Conservation (phyloP, 2,888 invertebrate genomes). For the Mantis religiosa region DNA sequence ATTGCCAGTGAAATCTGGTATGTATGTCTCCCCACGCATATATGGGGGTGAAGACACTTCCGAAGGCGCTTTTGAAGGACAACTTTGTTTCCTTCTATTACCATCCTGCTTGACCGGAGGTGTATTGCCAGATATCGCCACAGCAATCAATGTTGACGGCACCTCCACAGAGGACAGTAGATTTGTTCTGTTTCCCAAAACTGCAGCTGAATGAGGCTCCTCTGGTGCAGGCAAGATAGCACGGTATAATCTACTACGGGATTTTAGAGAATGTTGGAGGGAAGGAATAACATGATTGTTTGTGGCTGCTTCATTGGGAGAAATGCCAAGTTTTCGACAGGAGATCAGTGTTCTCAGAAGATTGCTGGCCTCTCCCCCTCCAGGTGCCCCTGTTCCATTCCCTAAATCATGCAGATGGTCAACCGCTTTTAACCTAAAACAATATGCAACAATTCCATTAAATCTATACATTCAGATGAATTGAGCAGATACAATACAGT, state of each 20-base stretch:
- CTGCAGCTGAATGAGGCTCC: neutral
- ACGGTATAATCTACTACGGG: constrained; percentile 22
- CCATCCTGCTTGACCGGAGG: constrained; percentile 45
- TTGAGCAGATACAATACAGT: too few species aligned
- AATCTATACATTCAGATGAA: too few species aligned
- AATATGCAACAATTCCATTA: too few species aligned
- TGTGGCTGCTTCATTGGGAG: constrained; percentile 37
- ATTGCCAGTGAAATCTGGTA: constrained; percentile 40
- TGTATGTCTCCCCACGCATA: neutral
- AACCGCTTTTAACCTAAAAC: neutral
- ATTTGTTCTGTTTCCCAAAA: constrained; percentile 43
- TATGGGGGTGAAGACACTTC: neutral
- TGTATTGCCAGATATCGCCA: neutral
- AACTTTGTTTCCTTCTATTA: constrained; percentile 76
- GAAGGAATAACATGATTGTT: constrained; percentile 22
- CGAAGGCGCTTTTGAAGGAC: constrained; percentile 46
- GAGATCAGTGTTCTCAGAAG: constrained; percentile 70
- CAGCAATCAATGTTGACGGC: neutral
- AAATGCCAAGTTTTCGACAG: constrained; percentile 69
- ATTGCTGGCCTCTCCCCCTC: constrained; percentile 68
- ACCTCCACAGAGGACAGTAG: constrained; percentile 32
- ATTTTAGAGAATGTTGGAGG: constrained; percentile 23
- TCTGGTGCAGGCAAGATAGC: neutral
- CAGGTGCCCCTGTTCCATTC: constrained; percentile 37
- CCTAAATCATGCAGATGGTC: neutral